Evolutionary conservation across 2,113 vertebrate species (phyloP), one percentile per base, ranked within the genome.

Genomic region (Australoheros scitulus): DNA sequence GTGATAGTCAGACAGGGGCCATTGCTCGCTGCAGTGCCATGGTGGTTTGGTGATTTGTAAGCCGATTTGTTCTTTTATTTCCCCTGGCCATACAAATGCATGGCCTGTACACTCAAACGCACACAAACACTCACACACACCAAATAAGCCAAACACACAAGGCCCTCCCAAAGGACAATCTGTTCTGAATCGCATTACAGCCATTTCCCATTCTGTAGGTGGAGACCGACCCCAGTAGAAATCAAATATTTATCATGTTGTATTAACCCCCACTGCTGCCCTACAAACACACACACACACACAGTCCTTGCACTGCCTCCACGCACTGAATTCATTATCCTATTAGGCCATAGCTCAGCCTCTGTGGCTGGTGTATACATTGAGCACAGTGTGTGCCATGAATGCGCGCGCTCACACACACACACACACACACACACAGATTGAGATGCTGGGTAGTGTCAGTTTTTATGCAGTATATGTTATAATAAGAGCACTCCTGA

Each of bases 181-280:
- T 94, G 93, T 93, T 94, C 90, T 92, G 92, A 95, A 94, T 94
- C 91, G 81, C 93, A 95, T 94, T 94, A 95, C 92, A 93, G 93
- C 92, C 92, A 93, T 94, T 94, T 94, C 94, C 94, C 91, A 94
- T 95, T 95, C 91, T 91, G 93, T 91, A 93, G 93, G 94, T 92
- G 91, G 87, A 89, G 90, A 93, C 93, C 36, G 86, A 92, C 91
- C 94, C 93, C 93, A 91, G 89, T 89, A 94, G 94, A 95, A 95
- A 95, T 95, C 93, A 94, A 95, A 95, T 95, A 95, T 95, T 95
- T 94, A 95, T 94, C 94, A 95, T 94, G 93, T 93, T 93, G 90
- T 94, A 93, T 94, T 94, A 94, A 94, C 94, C 94, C 93, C 93
- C 92, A 93, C 92, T 77, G 87, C 85, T 88, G 90, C 82, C 92